Evolutionary conservation across 2,113 vertebrate genomes (phyloP), one percentile per base, ranked within the genome.

Genomic region (Lepisosteus oculatus): DNA sequence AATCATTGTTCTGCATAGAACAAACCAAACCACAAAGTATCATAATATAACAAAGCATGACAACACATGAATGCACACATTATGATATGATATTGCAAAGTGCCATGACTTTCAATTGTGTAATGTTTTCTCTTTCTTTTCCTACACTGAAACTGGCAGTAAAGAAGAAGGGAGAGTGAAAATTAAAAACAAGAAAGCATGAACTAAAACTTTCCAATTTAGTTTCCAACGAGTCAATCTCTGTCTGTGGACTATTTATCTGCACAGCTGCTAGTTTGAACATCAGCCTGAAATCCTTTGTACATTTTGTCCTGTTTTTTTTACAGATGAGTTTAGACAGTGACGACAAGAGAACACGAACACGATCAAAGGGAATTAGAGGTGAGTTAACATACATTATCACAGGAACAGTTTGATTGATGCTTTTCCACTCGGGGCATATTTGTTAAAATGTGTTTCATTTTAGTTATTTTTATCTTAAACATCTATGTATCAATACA

Each of bases 261-360:
- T 69, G 12, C 9, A 59, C 12, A n/a, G n/a, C 9, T 70, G 69
- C 54, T 69, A 17, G 17, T 57, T 29, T 8, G 63, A 47, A 13
- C 12, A 15, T 43, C 29, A n/a, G 13, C 13, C 41, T 56, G 11
- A 73, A 29, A 51, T 64, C 8, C 4, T n/a, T 55, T 29, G n/a
- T 78, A 7, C 84, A 29, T 79, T 59, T 55, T 80, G 65, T 70
- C 54, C 76, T 80, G 61, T 80, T 80, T 29, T 29, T 78, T 41
- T 41, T 85, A 70, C 92, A 98, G 97, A 98, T 97, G 97, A 99
- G 93, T 88, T 91, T 95, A 79, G 96, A 98, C 79, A 91, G 88
- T 80, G 96, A 96, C 0, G 93, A 97, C 64, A 98, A 95, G 87
- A 88, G 96, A 85, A 90, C 94, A 77, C 95, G 97, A 47, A 97